phyloP scores from a whole-genome alignment of 1,140 invertebrate species.

The Drosophila arawakana region DNA sequence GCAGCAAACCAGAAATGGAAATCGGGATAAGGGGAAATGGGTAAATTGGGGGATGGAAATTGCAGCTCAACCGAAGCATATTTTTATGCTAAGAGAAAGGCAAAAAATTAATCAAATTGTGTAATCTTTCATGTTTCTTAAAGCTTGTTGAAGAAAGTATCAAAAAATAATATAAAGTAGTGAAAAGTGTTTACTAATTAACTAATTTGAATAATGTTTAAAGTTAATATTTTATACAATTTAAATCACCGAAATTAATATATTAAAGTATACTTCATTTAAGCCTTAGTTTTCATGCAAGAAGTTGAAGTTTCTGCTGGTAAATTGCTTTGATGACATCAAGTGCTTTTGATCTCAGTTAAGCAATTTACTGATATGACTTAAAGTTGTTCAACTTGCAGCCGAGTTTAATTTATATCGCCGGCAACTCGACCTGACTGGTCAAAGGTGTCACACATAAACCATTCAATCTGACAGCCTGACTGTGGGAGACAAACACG shows the following conservation, averaged over 20 bases:
- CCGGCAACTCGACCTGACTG: slow-evolving; percentile 60
- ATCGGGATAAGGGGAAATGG: no score
- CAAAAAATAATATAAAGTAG: not conserved
- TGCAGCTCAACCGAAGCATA: slow-evolving; percentile 44
- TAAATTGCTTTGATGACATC: not conserved
- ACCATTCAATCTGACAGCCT: slow-evolving; percentile 79
- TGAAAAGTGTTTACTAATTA: not conserved
- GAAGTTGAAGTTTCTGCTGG: not conserved
- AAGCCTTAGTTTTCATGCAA: no score
- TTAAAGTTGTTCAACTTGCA: slow-evolving; percentile 36
- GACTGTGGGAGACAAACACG: slow-evolving; percentile 37
- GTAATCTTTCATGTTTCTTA: not conserved
- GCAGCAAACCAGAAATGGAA: not conserved
- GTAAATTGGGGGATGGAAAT: not conserved
- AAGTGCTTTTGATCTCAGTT: slow-evolving; percentile 5
- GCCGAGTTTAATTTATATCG: slow-evolving; percentile 70
- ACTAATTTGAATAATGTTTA: not conserved
- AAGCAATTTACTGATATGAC: slow-evolving; percentile 13
- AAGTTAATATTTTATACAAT: no score
- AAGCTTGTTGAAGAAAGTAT: not conserved
- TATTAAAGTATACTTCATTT: no score
- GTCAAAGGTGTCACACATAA: slow-evolving; percentile 81
- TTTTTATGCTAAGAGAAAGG: slow-evolving; percentile 20
- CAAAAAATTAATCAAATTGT: slow-evolving; percentile 25
- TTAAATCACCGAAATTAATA: no score